phyloP scores from a whole-genome alignment of 2,888 invertebrate genomes.

The Chalcis sispes region DNA sequence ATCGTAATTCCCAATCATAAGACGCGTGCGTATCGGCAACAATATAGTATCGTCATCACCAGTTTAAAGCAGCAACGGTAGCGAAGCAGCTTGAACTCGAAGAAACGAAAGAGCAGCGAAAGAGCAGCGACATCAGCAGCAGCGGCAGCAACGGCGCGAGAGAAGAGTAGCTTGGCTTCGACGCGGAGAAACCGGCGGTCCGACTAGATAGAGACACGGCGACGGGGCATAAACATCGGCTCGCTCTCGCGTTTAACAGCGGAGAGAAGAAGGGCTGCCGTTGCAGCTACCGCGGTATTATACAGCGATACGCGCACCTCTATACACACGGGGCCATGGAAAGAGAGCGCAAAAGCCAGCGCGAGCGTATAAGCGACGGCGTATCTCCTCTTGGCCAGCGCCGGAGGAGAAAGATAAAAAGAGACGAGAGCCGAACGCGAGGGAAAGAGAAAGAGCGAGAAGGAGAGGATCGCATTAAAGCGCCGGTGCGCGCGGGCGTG shows the following conservation, averaged over 20 bases:
- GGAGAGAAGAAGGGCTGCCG: conserved; percentile 20
- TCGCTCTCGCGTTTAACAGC: neutral
- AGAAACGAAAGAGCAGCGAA: too few relatives aligned
- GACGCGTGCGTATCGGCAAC: too few relatives aligned
- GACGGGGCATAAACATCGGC: conserved; percentile 72
- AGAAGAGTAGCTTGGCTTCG: too few relatives aligned
- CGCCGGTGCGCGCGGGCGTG: conserved; percentile 70
- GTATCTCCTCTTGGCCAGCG: too few relatives aligned
- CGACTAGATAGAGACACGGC: conserved; percentile 73
- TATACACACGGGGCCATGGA: neutral
- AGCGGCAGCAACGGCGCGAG: too few relatives aligned
- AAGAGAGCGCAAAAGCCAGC: conserved; percentile 15
- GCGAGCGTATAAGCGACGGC: neutral
- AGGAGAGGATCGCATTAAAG: conserved; percentile 55
- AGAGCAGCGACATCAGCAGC: too few relatives aligned
- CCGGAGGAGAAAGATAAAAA: conserved; percentile 31
- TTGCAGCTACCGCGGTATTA: conserved; percentile 21
- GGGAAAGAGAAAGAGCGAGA: conserved; percentile 53
- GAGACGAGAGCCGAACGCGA: conserved; percentile 26
- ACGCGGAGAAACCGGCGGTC: conserved; percentile 58
- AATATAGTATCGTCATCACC: too few relatives aligned
- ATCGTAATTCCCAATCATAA: too few relatives aligned
- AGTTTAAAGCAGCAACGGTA: too few relatives aligned
- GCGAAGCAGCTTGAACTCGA: too few relatives aligned
- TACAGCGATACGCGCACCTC: neutral